phyloP scores from a whole-genome alignment of 2,113 vertebrate species.

The Chaenocephalus aceratus region DNA sequence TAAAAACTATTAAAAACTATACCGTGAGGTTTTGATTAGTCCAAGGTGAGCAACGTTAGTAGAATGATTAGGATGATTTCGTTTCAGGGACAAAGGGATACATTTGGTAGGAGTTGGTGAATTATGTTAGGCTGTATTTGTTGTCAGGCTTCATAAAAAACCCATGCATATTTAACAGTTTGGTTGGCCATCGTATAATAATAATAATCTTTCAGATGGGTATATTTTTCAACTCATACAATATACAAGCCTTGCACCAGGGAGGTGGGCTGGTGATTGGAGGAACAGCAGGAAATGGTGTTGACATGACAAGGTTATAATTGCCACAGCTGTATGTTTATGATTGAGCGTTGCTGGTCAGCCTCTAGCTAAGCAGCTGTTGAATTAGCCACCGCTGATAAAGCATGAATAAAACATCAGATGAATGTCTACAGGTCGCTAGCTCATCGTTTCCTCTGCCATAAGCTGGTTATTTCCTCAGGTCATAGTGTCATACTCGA shows the following conservation, averaged over 20 bases:
- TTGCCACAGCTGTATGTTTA: neutral
- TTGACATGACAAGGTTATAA: neutral
- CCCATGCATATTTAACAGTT: neutral
- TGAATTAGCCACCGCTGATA: neutral
- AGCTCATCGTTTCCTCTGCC: conserved; percentile 60
- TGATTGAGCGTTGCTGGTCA: neutral
- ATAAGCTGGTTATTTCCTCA: conserved; percentile 65
- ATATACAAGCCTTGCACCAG: neutral
- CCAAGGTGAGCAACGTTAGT: neutral
- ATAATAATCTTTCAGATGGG: neutral
- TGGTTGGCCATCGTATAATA: neutral
- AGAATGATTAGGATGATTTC: neutral
- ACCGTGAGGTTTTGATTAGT: neutral
- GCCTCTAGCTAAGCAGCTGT: neutral
- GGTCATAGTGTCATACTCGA: conserved; percentile 52
- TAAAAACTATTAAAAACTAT: neutral
- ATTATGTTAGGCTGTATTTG: neutral
- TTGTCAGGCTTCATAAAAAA: neutral
- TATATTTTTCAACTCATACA: neutral
- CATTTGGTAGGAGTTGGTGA: neutral
- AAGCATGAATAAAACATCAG: neutral
- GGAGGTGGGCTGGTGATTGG: neutral
- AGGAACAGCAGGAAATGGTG: neutral
- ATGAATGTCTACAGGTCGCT: conserved; percentile 55
- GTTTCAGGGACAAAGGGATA: neutral